phyloP scores from a whole-genome alignment of 2,113 vertebrate species.

The Anguilla japonica region DNA sequence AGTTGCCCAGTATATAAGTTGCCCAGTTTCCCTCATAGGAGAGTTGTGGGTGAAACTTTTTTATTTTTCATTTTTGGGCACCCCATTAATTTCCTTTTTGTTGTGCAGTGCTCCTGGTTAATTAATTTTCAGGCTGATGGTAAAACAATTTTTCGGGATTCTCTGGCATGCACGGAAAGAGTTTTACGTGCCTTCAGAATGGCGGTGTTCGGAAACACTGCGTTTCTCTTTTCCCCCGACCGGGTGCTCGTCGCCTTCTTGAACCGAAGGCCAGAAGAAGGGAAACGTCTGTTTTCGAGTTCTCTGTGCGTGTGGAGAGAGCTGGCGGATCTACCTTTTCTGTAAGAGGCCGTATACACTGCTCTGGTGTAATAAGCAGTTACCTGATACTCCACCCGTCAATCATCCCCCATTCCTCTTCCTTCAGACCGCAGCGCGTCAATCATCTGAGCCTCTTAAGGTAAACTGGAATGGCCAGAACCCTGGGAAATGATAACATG shows the following conservation, averaged over 20 bases:
- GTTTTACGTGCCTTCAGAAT: background rate
- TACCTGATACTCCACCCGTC: slow-evolving; percentile 32
- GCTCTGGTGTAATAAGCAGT: slow-evolving; percentile 27
- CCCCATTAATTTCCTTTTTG: too few species aligned
- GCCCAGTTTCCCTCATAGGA: too few species aligned
- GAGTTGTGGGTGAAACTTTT: too few species aligned
- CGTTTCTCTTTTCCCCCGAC: background rate
- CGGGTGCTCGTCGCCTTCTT: background rate
- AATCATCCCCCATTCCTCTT: slow-evolving; percentile 13
- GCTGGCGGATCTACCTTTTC: background rate
- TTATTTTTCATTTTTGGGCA: too few species aligned
- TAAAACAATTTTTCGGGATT: background rate
- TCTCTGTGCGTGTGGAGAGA: background rate
- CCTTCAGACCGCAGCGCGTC: slow-evolving; percentile 18
- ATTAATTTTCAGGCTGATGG: background rate
- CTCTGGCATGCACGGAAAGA: background rate
- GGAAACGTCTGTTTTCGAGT: background rate
- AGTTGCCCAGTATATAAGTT: too few species aligned
- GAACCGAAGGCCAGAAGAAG: background rate
- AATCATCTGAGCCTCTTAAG: slow-evolving; percentile 17
- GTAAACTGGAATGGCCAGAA: slow-evolving; percentile 15
- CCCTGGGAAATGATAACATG: slow-evolving; percentile 17
- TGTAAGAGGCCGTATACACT: background rate
- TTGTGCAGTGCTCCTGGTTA: too few species aligned
- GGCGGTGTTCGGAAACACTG: too few species aligned